Percentiles rank a stretch among this genome's conserved stretches.
phyloP scores from a whole-genome alignment of 2,888 invertebrate species.

The Athalia cordata region DNA sequence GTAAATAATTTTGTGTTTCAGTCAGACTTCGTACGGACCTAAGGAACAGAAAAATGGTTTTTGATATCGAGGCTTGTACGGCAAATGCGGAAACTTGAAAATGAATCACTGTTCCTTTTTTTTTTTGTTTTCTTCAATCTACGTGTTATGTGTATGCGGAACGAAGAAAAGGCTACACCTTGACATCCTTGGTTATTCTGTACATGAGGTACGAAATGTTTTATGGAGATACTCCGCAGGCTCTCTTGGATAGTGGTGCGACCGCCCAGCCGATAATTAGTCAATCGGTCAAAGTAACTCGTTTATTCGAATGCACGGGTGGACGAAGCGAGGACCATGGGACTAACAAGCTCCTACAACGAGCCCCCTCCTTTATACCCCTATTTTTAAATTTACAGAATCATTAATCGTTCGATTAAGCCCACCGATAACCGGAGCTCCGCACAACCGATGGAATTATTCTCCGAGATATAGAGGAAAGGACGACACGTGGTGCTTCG shows the following conservation, averaged over 20 bases:
- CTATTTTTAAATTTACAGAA: slow-evolving; percentile 56
- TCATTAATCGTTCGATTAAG: slow-evolving; percentile 65
- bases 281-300: slow-evolving; percentile 60
- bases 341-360: slow-evolving; percentile 55
- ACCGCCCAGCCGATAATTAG: slow-evolving; percentile 60
- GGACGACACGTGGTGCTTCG: not conserved
- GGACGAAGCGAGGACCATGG: slow-evolving; percentile 42
- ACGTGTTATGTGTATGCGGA: too few species aligned
- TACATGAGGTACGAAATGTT: slow-evolving; percentile 52
- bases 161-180: slow-evolving; percentile 17
- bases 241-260: slow-evolving; percentile 50
- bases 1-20: slow-evolving; percentile 8
- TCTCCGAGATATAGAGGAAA: not conserved
- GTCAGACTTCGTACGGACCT: not conserved
- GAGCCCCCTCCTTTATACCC: slow-evolving; percentile 46
- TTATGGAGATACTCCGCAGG: slow-evolving; percentile 52
- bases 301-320: slow-evolving; percentile 48
- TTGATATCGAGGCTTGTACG: slow-evolving; percentile 15
- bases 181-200: slow-evolving; percentile 50
- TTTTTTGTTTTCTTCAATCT: too few species aligned
- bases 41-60: slow-evolving; percentile 8
- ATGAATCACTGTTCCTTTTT: too few species aligned
- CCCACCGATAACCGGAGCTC: slow-evolving; percentile 57
- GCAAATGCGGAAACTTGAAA: not conserved
- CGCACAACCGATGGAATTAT: slow-evolving; percentile 36